Percentiles rank a stretch among this genome's conserved stretches.
Conservation (phyloP, 2,113 vertebrate genomes). For the Falcunculus frontatus region DNA sequence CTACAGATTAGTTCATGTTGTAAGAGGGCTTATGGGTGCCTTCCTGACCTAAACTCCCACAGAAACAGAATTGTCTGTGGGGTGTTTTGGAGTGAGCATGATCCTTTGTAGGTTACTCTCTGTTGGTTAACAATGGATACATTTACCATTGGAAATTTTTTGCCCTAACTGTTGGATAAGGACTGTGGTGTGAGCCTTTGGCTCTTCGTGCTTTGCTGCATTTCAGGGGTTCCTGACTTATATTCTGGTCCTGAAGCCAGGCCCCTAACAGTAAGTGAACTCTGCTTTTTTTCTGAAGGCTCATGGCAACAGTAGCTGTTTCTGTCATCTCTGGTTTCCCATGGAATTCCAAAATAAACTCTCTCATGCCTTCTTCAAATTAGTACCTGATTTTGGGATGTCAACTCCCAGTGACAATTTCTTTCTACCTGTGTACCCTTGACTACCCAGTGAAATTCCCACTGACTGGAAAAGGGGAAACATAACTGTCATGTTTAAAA, state of each 20-base stretch:
- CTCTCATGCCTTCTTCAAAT: background rate
- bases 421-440: background rate
- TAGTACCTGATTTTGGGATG: background rate
- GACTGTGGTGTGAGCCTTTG: background rate
- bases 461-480: background rate
- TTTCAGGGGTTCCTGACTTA: background rate
- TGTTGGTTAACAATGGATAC: background rate
- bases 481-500: background rate
- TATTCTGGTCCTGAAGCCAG: background rate
- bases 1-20: background rate
- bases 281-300: background rate
- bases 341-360: background rate
- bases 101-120: background rate
- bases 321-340: background rate
- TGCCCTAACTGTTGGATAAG: background rate
- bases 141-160: background rate
- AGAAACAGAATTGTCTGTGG: background rate
- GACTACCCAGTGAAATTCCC: background rate
- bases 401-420: background rate
- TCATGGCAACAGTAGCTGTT: background rate
- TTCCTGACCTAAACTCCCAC: background rate
- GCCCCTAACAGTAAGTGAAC: background rate
- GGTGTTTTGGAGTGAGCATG: background rate
- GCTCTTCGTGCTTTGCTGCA: background rate
- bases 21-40: background rate